Evolutionary conservation across 2,888 invertebrate species (phyloP).

Genomic region (Physocephala rufipes): DNA sequence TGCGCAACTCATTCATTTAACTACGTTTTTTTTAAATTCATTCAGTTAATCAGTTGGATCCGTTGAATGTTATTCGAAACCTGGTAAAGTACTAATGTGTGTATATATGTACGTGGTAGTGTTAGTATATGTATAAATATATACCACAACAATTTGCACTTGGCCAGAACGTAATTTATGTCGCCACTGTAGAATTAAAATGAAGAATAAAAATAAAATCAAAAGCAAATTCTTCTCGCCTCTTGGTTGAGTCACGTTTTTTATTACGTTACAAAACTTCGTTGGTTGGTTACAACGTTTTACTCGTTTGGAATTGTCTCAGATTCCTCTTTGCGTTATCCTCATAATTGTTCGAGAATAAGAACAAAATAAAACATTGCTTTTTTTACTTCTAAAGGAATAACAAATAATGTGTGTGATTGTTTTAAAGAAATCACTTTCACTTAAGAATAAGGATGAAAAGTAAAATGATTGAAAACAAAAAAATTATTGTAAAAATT

Average conservation of each 20-base stretch:
- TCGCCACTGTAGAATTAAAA: slow-evolving; percentile 9
- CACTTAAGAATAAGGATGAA: no score
- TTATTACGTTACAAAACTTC: slow-evolving; percentile 10
- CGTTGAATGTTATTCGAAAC: slow-evolving; percentile 7
- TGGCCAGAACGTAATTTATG: slow-evolving; percentile 13
- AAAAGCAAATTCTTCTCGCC: neutral
- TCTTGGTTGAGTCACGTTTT: slow-evolving; percentile 11
- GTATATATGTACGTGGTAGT: neutral
- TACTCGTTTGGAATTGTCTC: neutral
- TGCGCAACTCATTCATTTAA: neutral
- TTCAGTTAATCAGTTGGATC: neutral
- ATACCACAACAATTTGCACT: neutral
- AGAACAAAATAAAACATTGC: neutral
- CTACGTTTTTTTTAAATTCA: neutral
- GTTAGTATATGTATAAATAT: no score
- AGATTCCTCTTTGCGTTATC: neutral
- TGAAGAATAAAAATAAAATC: neutral
- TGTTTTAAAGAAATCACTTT: no score
- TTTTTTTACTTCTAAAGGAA: neutral
- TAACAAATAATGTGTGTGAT: no score
- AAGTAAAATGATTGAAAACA: no score
- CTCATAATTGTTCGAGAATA: neutral
- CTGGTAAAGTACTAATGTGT: slow-evolving; percentile 3
- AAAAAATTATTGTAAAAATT: no score
- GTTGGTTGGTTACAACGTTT: neutral